Conservation (phyloP, 2,797 vertebrate genomes). For the Aythya fuligula region DNA sequence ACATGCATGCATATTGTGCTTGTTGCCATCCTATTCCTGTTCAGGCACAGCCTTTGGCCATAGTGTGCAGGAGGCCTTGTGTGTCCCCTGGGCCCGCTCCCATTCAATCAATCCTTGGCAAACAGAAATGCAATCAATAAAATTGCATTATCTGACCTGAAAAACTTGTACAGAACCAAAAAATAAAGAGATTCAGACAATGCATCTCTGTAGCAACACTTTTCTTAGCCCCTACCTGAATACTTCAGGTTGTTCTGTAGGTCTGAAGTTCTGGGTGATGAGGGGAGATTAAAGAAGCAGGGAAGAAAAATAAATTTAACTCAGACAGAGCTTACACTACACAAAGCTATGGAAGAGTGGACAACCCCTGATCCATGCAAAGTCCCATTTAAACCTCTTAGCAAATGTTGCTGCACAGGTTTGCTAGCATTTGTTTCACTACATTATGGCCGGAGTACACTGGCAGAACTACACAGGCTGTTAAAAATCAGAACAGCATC, state of each 20-base stretch:
- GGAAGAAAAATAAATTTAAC: background rate
- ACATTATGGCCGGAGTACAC: background rate
- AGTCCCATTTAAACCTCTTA: background rate
- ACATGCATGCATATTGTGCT: rapidly evolving
- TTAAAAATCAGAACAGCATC: background rate
- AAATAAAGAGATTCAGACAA: background rate
- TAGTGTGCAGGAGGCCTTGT: background rate
- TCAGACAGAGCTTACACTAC: background rate
- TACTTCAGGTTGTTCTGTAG: background rate
- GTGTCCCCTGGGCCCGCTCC: background rate
- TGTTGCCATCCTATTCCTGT: background rate
- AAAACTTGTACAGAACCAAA: background rate
- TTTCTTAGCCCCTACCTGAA: background rate
- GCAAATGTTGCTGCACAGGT: background rate
- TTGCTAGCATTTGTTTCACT: background rate
- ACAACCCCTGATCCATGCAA: background rate
- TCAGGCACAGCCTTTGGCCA: background rate
- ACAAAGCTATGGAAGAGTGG: background rate
- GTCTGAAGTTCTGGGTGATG: background rate
- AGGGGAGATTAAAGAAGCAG: background rate
- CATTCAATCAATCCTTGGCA: background rate
- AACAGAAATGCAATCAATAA: background rate
- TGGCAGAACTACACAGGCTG: background rate
- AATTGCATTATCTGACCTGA: background rate
- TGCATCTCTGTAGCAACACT: background rate